These are phyloP conservation scores for Barypeithes pellucidus DNA, from an alignment of 2,888 invertebrate genomes.

Conservation along the genomic window DNA sequence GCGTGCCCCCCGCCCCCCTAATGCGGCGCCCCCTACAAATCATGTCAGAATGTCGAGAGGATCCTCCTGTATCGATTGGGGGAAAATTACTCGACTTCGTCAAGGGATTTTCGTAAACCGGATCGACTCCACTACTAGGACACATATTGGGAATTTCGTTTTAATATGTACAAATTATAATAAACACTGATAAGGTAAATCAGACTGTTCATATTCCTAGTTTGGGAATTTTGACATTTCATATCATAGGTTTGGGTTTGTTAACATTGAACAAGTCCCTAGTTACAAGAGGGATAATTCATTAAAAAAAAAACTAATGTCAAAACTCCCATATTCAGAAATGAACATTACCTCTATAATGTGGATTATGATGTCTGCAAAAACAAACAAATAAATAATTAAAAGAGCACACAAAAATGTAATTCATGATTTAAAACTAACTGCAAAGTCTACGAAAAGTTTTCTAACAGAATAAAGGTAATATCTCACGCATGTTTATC, in stretches of 20 bases:
- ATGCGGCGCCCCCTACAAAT: too few species aligned
- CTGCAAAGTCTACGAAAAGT: neutral
- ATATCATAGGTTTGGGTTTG: neutral
- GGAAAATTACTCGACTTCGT: too few species aligned
- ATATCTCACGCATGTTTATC: neutral
- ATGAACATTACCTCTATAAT: constrained; percentile 54
- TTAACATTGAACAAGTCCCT: neutral
- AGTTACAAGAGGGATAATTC: too few species aligned
- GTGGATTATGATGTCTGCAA: constrained; percentile 55
- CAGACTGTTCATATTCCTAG: constrained; percentile 23
- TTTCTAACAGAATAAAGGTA: constrained; percentile 1
- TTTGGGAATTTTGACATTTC: constrained; percentile 24
- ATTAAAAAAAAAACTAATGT: constrained; percentile 10
- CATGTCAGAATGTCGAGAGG: too few species aligned
- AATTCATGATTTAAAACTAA: constrained; percentile 31
- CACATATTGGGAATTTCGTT: neutral
- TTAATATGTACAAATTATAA: constrained; percentile 33
- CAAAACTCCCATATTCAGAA: constrained; percentile 22
- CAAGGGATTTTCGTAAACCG: too few species aligned
- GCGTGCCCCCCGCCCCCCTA: too few species aligned
- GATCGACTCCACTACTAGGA: too few species aligned
- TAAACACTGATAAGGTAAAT: constrained; percentile 32
- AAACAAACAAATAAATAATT: constrained; percentile 44
- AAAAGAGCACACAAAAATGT: constrained; percentile 26
- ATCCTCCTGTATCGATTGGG: too few species aligned